These are phyloP conservation scores for Channallabes apus DNA, from an alignment of 2,797 vertebrate species.

Conservation along the genomic window DNA sequence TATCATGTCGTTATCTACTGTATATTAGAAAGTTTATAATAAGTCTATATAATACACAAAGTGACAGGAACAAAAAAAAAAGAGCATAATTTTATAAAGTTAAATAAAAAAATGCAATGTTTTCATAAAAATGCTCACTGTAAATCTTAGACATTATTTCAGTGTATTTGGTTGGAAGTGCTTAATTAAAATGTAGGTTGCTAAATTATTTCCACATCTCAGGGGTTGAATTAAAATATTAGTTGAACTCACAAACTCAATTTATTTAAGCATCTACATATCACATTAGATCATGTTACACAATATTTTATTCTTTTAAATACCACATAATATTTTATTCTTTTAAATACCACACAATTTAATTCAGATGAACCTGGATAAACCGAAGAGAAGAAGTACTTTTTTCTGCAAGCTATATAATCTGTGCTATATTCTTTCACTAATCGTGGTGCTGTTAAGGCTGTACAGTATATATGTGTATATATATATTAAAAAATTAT, in stretches of 20 bases:
- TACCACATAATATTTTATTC: background rate
- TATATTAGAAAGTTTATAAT: background rate
- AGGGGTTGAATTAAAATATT: background rate
- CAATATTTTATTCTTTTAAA: background rate
- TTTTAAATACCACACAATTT: background rate
- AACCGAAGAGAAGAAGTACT: background rate
- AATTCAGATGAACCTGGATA: background rate
- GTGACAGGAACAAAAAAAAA: background rate
- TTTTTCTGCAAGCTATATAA: background rate
- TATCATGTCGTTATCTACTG: background rate
- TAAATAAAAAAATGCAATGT: background rate
- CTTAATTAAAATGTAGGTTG: background rate
- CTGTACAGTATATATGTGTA: background rate
- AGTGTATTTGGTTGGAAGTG: background rate
- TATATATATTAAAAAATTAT: background rate
- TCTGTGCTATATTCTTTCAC: too few relatives aligned
- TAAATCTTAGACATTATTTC: background rate
- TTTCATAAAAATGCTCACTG: background rate
- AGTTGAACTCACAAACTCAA: background rate
- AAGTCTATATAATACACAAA: background rate
- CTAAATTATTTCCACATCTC: background rate
- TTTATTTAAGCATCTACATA: background rate
- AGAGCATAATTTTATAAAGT: background rate
- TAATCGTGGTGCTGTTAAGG: background rate
- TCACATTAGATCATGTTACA: background rate